phyloP scores from a whole-genome alignment of 2,888 invertebrate species.

The Gortyna flavago region DNA sequence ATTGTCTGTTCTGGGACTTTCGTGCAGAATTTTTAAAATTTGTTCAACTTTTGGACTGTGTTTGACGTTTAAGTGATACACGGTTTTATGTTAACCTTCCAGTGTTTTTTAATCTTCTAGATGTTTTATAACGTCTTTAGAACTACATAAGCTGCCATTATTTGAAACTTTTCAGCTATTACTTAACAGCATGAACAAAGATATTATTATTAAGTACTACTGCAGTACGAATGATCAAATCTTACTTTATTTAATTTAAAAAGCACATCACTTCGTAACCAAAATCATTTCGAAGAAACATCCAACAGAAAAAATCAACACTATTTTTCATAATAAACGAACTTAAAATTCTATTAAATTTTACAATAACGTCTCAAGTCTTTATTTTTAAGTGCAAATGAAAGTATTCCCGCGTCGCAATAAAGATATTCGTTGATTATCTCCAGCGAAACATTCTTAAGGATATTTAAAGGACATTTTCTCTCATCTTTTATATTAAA shows the following conservation, averaged over 20 bases:
- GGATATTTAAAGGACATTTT: constrained; percentile 38
- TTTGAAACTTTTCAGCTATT: neutral
- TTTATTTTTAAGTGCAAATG: constrained; percentile 62
- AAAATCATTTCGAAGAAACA: neutral
- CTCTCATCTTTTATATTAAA: constrained; percentile 33
- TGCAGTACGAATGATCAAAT: neutral
- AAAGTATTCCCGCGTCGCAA: constrained; percentile 36
- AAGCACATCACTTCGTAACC: neutral
- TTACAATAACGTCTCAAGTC: constrained; percentile 43
- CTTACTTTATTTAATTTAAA: neutral
- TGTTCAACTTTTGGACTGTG: neutral
- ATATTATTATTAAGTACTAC: neutral
- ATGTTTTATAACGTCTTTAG: neutral
- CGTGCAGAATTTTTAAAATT: constrained; percentile 23
- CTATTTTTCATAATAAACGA: constrained; percentile 21
- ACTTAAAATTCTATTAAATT: constrained; percentile 54
- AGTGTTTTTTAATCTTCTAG: neutral
- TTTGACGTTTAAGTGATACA: neutral
- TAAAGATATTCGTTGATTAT: constrained; percentile 46
- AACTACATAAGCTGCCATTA: neutral
- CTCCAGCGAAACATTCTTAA: constrained; percentile 33
- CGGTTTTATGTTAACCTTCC: neutral
- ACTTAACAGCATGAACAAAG: neutral
- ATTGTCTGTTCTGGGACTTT: constrained; percentile 36
- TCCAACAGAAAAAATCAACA: neutral